Evolutionary conservation across 2,888 invertebrate species (phyloP), one percentile per base, ranked within the genome.

Genomic region (Osedax fenrisi): DNA sequence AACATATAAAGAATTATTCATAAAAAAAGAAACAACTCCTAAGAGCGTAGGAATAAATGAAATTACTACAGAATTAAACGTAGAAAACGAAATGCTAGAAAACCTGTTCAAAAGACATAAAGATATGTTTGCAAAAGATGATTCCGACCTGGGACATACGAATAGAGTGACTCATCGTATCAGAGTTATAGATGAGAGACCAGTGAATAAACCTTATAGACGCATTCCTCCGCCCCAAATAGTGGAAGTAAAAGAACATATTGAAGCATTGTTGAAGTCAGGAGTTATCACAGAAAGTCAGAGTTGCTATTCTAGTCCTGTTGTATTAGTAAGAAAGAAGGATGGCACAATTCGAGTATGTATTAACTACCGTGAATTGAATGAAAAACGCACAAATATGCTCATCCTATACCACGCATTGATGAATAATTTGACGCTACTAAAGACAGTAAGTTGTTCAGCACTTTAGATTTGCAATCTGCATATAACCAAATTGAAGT

Each of bases 401-500:
- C 5, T 17, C 41, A 41, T 41, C 41, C 41, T 41, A 41, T 41
- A 41, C 41, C 68, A 22, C 27, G 62, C 25, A 77, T 75, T 23
- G 77, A 78, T 23, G 75, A 77, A 17, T 76, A 61, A 3, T 21
- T 78, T 3, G 77, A 75, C 26, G 26, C 22, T 17, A 26, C 78
- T 13, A 56, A 68, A 1, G 75, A 74, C 10, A 22, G 75, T 1
- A 72, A 69, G 27, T 77, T 71, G 61, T 79, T 79, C 66, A 73
- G 72, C 10, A 75, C 76, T 2, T 26, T 79, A 26, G 79, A 78
- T 62, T 27, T 79, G 2, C 66, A 61, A 26, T 64, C 74, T 3
- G 78, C 77, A 5, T 79, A 76, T 61, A 77, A 72, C 56, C 78
- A 79, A 67, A 73, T 77, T 27, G 27, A 67, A 22, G 64, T 79